Base-by-base conservation (phyloP, 1,140 invertebrate species). In the Aphelenchoides besseyi region DNA sequence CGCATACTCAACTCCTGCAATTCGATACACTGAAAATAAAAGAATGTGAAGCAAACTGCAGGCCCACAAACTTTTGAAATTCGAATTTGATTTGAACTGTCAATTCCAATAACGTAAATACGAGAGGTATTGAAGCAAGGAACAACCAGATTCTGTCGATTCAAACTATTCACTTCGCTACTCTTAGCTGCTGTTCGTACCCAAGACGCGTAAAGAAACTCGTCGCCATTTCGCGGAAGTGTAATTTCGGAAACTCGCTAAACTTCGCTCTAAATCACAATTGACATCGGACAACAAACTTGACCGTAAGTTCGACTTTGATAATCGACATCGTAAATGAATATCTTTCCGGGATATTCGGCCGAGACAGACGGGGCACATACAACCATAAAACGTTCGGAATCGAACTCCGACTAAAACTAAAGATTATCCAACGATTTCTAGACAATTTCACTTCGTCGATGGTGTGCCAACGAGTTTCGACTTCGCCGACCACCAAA, bases 381-480 rank as follows among this genome's bases (percentile, higher is more conserved):
- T 26, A 77, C 76, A 9, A 77, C n/a, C 72, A 80, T 70, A 29
- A 72, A 30, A 53, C 69, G 73, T 35, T 77, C 76, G 1, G 78
- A 61, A 26, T 78, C 76, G 61, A 76, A 78, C n/a, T 63, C 35
- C 5, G 75, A 80, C 75, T 76, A n/a, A 54, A 75, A 77, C 16
- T 70, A 18, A 69, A 69, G 23, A n/a, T 64, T 69, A 23, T n/a
- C n/a, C n/a, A n/a, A 26, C n/a, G 12, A 3, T 5, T 16, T n/a
- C 8, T n/a, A 70, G 23, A n/a, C 28, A 9, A 23, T 37, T 33
- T 57, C 37, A 75, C 76, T 55, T 76, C 77, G 36, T 76, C 75
- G 29, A 66, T 61, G 28, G 55, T 18, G 18, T 73, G 33, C 23
- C 59, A 64, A 12, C 18, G 37, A 53, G 62, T 63, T 54, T 62